A percentile compares a stretch with the other conserved stretches of the same genome.
These are phyloP conservation scores for Liolophura sinensis DNA, from an alignment of 1,140 invertebrate genomes.

Conservation along the genomic window DNA sequence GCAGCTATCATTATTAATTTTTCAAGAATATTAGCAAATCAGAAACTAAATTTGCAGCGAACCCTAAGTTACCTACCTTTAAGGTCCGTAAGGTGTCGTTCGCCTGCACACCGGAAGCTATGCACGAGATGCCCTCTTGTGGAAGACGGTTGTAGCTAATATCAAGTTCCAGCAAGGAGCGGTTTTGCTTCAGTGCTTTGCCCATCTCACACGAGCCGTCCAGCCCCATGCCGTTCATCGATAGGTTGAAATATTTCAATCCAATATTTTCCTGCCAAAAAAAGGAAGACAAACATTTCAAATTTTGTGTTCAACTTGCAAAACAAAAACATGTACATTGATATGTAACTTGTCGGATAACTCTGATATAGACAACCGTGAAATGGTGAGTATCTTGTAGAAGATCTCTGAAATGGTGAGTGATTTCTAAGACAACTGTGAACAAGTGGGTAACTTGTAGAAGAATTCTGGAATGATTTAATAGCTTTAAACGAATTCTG, in stretches of 20 bases:
- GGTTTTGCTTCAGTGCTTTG: slow-evolving; percentile 43
- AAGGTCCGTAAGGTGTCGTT: slow-evolving; percentile 40
- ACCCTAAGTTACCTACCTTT: slow-evolving; percentile 25
- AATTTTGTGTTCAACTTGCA: no score
- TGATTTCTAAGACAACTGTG: no score
- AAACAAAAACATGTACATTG: no score
- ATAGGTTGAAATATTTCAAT: slow-evolving; percentile 37
- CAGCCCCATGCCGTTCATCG: slow-evolving; percentile 45
- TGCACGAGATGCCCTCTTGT: slow-evolving; percentile 29
- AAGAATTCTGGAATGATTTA: no score
- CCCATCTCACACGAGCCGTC: slow-evolving; percentile 41
- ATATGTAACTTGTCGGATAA: no score
- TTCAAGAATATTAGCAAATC: not conserved
- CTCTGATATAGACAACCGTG: no score
- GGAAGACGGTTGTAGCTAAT: slow-evolving; percentile 45
- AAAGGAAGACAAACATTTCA: not conserved
- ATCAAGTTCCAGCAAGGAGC: slow-evolving; percentile 40
- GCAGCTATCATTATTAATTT: not conserved
- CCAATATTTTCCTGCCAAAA: slow-evolving; percentile 44
- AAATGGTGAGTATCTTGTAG: no score
- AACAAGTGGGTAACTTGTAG: no score
- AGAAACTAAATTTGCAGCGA: not conserved
- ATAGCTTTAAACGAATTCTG: no score
- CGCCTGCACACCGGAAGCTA: slow-evolving; percentile 38
- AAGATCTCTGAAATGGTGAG: no score